These are phyloP conservation scores for Acrossocheilus wenchowensis DNA, from an alignment of 2,797 vertebrate species.

Conservation along the genomic window DNA sequence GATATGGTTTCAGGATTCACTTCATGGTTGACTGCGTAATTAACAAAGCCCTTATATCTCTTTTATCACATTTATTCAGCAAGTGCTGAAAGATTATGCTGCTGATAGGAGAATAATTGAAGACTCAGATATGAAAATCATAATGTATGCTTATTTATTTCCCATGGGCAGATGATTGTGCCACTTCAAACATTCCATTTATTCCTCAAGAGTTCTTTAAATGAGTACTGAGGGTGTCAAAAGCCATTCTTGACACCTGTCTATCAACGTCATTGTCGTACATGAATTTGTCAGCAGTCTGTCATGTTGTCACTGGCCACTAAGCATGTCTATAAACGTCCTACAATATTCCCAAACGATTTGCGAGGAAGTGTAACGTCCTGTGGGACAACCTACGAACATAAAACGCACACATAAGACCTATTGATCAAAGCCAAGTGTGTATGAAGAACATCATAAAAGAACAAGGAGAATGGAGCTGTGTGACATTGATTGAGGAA, in stretches of 20 bases:
- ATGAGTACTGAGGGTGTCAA: neutral
- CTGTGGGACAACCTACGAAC: neutral
- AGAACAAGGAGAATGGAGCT: neutral
- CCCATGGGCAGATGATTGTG: slow-evolving; percentile 4
- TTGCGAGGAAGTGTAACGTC: neutral
- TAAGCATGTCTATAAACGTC: slow-evolving; percentile 26
- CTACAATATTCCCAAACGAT: neutral
- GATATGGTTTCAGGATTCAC: neutral
- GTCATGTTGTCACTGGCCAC: slow-evolving; percentile 19
- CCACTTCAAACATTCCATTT: neutral
- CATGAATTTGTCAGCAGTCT: slow-evolving; percentile 10
- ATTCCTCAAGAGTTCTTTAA: slow-evolving; percentile 12
- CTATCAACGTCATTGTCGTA: neutral
- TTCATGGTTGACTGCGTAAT: slow-evolving; percentile 9
- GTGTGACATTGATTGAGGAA: neutral
- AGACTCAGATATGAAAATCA: slow-evolving; percentile 9
- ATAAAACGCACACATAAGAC: neutral
- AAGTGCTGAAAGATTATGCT: neutral
- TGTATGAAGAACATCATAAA: neutral
- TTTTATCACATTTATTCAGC: slow-evolving; percentile 9
- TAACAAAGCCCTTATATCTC: slow-evolving; percentile 17
- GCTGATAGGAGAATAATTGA: neutral
- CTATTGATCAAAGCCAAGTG: slow-evolving; percentile 5
- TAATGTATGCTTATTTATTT: slow-evolving; percentile 5
- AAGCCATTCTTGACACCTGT: neutral